phyloP scores from a whole-genome alignment of 2,797 vertebrate genomes.

The Molossus alvarezi region DNA sequence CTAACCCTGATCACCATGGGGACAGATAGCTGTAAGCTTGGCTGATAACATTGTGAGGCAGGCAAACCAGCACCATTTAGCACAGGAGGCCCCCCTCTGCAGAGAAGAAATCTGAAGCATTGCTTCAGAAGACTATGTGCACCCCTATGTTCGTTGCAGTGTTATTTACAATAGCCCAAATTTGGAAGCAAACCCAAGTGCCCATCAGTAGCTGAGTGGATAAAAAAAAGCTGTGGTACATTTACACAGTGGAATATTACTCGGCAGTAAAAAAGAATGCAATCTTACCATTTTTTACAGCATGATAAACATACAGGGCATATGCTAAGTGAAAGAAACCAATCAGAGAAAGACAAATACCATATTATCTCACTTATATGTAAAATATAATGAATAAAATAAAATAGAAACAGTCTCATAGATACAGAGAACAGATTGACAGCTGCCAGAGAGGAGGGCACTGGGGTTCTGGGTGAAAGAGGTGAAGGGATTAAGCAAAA shows the following conservation, averaged over 20 bases:
- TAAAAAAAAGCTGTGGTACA: background rate
- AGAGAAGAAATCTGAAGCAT: background rate
- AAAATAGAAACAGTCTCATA: background rate
- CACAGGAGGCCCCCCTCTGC: too few relatives aligned
- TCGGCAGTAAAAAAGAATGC: background rate
- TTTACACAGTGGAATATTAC: background rate
- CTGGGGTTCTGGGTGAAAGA: background rate
- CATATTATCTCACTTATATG: background rate
- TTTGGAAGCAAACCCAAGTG: background rate
- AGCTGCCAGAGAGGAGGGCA: background rate
- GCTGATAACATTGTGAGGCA: too few relatives aligned
- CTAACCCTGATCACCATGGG: too few relatives aligned
- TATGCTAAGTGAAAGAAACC: too few relatives aligned
- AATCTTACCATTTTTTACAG: background rate
- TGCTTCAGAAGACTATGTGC: background rate
- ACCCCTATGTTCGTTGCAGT: background rate
- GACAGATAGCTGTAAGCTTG: too few relatives aligned
- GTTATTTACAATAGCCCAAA: background rate
- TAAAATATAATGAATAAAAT: background rate
- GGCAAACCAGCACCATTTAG: too few relatives aligned
- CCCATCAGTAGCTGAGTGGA: background rate
- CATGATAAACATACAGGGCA: background rate
- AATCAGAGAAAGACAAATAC: background rate
- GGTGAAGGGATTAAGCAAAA: background rate
- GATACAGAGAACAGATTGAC: background rate